Conservation (phyloP, 2,113 vertebrate species). For the Psilopsiagon aurifrons region DNA sequence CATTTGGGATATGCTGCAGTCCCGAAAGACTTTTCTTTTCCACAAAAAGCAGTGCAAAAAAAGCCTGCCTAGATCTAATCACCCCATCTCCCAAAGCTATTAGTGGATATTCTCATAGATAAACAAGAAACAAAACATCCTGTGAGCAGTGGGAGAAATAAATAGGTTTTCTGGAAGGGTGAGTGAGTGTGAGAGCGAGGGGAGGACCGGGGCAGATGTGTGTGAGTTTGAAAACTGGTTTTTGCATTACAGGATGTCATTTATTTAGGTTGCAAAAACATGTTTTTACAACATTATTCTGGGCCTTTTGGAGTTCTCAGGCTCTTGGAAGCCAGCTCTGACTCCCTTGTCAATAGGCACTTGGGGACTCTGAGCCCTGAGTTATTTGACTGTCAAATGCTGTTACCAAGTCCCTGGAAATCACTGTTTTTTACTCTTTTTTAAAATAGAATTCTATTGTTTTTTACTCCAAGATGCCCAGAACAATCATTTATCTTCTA, state of each 20-base stretch:
- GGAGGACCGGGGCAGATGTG: constrained; percentile 44
- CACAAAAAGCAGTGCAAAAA: background rate
- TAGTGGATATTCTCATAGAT: constrained; percentile 32
- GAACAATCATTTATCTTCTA: constrained; percentile 9
- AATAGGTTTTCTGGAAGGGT: constrained; percentile 54
- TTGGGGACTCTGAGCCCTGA: background rate
- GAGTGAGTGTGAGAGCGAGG: constrained; percentile 36
- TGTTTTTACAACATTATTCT: constrained; percentile 19
- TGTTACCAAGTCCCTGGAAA: constrained; percentile 24
- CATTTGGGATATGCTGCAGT: background rate
- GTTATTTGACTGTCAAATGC: constrained; percentile 48
- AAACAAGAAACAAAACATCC: constrained; percentile 66
- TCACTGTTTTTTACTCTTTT: background rate
- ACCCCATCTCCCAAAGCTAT: constrained; percentile 1
- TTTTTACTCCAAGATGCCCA: constrained; percentile 14
- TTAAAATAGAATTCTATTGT: constrained; percentile 6
- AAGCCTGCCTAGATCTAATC: constrained; percentile 17
- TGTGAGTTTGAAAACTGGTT: constrained; percentile 5
- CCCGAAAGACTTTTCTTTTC: background rate
- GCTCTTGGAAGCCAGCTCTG: constrained; percentile 13
- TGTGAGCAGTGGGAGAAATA: constrained; percentile 57
- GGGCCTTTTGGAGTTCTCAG: constrained; percentile 38
- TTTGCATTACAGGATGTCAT: constrained; percentile 66
- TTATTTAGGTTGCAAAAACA: constrained; percentile 59
- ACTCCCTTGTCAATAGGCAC: constrained; percentile 57